Evolutionary conservation across 2,888 invertebrate species (phyloP).

Genomic region (Napeogenes sylphis): DNA sequence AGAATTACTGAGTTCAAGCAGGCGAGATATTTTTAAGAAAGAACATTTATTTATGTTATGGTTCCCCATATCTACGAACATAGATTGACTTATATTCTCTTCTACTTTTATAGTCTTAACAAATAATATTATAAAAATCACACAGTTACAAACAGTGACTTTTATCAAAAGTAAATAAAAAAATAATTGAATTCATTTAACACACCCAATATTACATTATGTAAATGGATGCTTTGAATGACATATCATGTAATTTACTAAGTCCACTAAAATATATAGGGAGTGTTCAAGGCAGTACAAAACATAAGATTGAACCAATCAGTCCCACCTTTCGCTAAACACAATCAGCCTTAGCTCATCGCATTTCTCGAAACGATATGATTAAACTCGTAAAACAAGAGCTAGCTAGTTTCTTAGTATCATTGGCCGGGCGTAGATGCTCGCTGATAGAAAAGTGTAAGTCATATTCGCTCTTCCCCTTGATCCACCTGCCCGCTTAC

Average conservation of each 20-base stretch:
- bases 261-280: slow-evolving; percentile 31
- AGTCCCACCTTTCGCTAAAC: slow-evolving; percentile 36
- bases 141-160: too few species aligned
- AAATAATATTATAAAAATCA: too few species aligned
- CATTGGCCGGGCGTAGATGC: slow-evolving; percentile 29
- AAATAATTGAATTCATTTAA: not conserved
- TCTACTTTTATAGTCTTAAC: not conserved
- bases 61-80: slow-evolving; percentile 22
- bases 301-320: not conserved
- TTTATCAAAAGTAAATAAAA: too few species aligned
- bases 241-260: slow-evolving; percentile 17
- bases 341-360: slow-evolving; percentile 61
- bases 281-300: slow-evolving; percentile 40
- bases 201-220: slow-evolving; percentile 8
- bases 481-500: slow-evolving; percentile 46
- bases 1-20: slow-evolving; percentile 55
- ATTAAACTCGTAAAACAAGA: slow-evolving; percentile 72
- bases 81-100: not conserved
- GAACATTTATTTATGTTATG: slow-evolving; percentile 31
- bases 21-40: slow-evolving; percentile 46
- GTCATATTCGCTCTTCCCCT: slow-evolving; percentile 55
- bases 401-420: slow-evolving; percentile 41
- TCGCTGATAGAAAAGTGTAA: slow-evolving; percentile 52
- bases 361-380: slow-evolving; percentile 69
- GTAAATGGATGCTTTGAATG: slow-evolving; percentile 20